Percentiles rank a stretch among this genome's conserved stretches.
phyloP scores from a whole-genome alignment of 2,888 invertebrate genomes.

The Caenorhabditis sp. region DNA sequence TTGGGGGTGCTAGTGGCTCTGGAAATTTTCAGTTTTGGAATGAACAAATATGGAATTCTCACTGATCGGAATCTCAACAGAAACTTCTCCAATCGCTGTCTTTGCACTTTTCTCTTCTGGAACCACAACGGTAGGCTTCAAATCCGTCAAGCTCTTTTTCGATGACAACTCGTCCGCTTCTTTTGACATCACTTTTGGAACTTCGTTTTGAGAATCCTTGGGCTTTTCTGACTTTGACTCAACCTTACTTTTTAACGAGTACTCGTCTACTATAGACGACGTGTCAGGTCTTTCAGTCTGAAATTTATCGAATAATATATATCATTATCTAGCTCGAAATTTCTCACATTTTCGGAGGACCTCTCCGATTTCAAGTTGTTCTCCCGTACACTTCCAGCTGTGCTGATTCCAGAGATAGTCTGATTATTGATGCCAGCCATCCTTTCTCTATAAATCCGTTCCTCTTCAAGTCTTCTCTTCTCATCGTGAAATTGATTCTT shows the following conservation, averaged over 20 bases:
- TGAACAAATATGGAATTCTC: neutral
- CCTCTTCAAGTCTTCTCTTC: slow-evolving; percentile 21
- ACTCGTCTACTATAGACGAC: slow-evolving; percentile 6
- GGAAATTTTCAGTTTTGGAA: neutral
- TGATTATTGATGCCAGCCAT: slow-evolving; percentile 9
- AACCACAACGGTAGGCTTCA: neutral
- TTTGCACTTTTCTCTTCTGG: neutral
- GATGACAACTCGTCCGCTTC: slow-evolving; percentile 16
- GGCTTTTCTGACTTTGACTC: neutral
- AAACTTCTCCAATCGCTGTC: slow-evolving; percentile 12
- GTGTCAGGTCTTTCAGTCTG: slow-evolving; percentile 13
- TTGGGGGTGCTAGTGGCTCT: neutral
- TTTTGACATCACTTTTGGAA: neutral
- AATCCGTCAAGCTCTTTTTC: slow-evolving; percentile 21
- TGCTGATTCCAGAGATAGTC: neutral
- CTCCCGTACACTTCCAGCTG: neutral
- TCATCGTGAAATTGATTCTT: slow-evolving; percentile 13
- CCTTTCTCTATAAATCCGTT: neutral
- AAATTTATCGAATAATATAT: neutral
- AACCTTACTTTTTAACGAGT: neutral
- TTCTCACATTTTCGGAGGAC: neutral
- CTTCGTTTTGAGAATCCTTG: neutral
- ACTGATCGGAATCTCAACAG: slow-evolving; percentile 13
- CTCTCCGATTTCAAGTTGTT: slow-evolving; percentile 1
- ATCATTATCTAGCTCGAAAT: neutral